phyloP scores from a whole-genome alignment of 2,888 invertebrate species.

The Hirtodrosophila confusa region DNA sequence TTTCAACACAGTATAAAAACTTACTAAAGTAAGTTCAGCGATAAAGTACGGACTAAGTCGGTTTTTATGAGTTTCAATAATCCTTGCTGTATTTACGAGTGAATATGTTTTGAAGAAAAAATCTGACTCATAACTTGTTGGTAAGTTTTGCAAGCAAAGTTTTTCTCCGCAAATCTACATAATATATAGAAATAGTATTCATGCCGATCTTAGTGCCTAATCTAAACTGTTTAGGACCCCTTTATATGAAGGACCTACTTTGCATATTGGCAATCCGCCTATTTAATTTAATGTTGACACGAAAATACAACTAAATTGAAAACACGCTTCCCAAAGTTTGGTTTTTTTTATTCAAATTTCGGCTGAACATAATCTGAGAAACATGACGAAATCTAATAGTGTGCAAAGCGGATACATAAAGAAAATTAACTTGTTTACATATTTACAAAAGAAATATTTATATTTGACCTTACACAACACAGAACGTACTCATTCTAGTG shows the following conservation, averaged over 20 bases:
- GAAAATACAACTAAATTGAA: not conserved
- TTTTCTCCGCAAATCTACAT: slow-evolving; percentile 11
- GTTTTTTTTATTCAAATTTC: slow-evolving; percentile 30
- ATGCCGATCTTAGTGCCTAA: slow-evolving; percentile 4
- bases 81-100: no score
- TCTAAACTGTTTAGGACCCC: slow-evolving; percentile 8
- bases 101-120: no score
- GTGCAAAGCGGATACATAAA: slow-evolving; percentile 48
- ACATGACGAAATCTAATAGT: slow-evolving; percentile 44
- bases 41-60: no score
- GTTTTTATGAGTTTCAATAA: no score
- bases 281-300: slow-evolving; percentile 1
- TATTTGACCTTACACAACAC: slow-evolving; percentile 11
- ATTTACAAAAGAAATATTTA: slow-evolving; percentile 29
- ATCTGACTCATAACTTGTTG: slow-evolving; percentile 12
- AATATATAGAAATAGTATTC: slow-evolving; percentile 13
- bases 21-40: no score
- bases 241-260: slow-evolving; percentile 5
- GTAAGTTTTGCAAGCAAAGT: slow-evolving; percentile 9
- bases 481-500: slow-evolving; percentile 11
- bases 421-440: slow-evolving; percentile 55
- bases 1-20: no score
- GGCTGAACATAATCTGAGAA: slow-evolving; percentile 31
- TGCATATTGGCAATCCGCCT: slow-evolving; percentile 1
- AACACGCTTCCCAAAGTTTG: slow-evolving; percentile 17